Evolutionary conservation across 1,140 invertebrate species (phyloP), one percentile per base, ranked within the genome.

Genomic region (Fopius arisanus): DNA sequence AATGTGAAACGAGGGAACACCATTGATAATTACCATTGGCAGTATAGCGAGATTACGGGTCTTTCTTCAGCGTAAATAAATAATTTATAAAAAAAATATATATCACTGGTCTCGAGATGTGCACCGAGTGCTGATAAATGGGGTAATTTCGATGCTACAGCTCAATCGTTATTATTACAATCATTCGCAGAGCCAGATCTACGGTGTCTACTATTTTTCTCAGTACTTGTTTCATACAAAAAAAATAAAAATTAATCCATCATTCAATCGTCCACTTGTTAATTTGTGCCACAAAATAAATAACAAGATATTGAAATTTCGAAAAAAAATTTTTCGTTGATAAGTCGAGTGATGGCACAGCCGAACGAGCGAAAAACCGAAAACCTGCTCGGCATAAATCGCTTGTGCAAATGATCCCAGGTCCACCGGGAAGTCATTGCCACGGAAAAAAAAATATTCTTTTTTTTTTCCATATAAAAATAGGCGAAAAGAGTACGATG

Each of bases 101-200:
- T 88, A 87, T 87, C 86, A 88, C 86, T 85, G 83, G 83, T 84
- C 75, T 86, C 80, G 80, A 83, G 76, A 80, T 78, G 72, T 78
- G 63, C 63, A 80, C 72, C 75, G 77, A 71, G 63, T 77, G 75
- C 71, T 69, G 41, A 73, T 71, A 68, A 78, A 31, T 77, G 77
- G 73, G 70, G 67, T 77, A 72, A 73, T 14, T 54, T 62, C 23
- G 14, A 66, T 26, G 23, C 19, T 28, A 59, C 26, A 23, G 40
- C 10, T n/a, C 51, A 29, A 5, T 31, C 3, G 29, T 28, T 54
- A 29, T 54, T 23, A n/a, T 54, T 23, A 21, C 10, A 28, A 23
- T 59, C 2, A 59, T 59, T 23, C 23, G 6, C 54, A 28, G 54
- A 26, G 54, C 23, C 19, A 23, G 54, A 59, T 59, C 19, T 59